Percentiles rank a stretch among this genome's conserved stretches.
These are phyloP conservation scores for Pandemis cinnamomeana DNA, from an alignment of 2,888 invertebrate genomes.

Conservation along the genomic window DNA sequence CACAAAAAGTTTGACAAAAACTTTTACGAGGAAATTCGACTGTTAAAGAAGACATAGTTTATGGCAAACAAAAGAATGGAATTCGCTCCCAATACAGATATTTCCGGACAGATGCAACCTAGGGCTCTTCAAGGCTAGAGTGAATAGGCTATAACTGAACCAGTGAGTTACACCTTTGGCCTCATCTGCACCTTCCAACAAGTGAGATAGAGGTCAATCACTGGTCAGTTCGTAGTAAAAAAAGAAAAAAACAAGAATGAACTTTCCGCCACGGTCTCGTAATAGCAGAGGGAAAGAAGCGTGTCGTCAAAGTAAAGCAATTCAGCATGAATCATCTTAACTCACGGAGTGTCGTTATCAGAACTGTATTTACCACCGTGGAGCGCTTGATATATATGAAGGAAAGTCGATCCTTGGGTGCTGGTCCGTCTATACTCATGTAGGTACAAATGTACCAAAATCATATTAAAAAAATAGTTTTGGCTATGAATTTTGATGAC, in stretches of 20 bases:
- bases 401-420: not conserved
- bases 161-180: too few relatives aligned
- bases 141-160: too few relatives aligned
- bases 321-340: not conserved
- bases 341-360: not conserved
- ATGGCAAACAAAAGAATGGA: too few relatives aligned
- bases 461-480: not conserved
- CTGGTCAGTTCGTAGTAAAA: too few relatives aligned
- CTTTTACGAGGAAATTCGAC: not conserved
- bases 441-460: not conserved
- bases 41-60: not conserved
- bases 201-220: too few relatives aligned
- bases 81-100: too few relatives aligned
- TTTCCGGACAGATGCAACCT: too few relatives aligned
- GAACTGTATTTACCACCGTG: not conserved
- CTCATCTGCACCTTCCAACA: too few relatives aligned
- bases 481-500: too few relatives aligned
- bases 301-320: not conserved
- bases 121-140: too few relatives aligned
- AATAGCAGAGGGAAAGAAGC: not conserved
- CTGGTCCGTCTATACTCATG: not conserved
- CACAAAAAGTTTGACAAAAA: not conserved
- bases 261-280: not conserved
- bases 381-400: not conserved
- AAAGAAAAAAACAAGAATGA: not conserved